phyloP scores from a whole-genome alignment of 2,113 vertebrate species.

The Neodontobutis hainanensis region DNA sequence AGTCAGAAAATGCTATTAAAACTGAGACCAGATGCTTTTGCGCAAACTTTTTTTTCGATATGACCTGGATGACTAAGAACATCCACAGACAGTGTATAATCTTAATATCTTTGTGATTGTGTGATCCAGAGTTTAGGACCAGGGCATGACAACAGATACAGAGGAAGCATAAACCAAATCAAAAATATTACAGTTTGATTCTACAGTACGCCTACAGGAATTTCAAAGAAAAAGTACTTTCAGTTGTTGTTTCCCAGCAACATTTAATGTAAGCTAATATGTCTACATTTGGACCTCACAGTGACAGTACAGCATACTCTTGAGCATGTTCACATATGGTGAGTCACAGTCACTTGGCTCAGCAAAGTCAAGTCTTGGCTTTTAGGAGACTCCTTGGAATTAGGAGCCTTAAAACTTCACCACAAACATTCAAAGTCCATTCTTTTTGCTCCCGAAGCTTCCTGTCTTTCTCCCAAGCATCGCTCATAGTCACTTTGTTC shows the following conservation, averaged over 20 bases:
- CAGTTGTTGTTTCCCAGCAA: not conserved
- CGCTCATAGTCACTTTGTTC: conserved; percentile 1
- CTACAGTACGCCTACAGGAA: no score
- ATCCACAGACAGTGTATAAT: not conserved
- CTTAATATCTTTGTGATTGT: not conserved
- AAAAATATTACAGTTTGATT: no score
- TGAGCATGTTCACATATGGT: not conserved
- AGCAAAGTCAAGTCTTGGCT: not conserved
- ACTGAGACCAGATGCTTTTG: no score
- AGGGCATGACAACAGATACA: no score
- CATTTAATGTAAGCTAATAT: not conserved
- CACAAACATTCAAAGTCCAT: conserved; percentile 1
- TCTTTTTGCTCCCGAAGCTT: not conserved
- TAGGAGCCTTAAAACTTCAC: conserved; percentile 3
- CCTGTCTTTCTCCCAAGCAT: not conserved
- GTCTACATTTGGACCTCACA: not conserved
- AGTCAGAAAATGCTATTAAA: no score
- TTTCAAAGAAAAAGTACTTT: not conserved
- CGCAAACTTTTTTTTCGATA: no score
- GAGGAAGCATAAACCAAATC: no score
- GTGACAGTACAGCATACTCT: not conserved
- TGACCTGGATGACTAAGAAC: no score
- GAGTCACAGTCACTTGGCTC: conserved; percentile 2
- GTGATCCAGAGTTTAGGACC: not conserved
- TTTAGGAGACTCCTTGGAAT: conserved; percentile 1